These are phyloP conservation scores for Sebastes fasciatus DNA, from an alignment of 2,113 vertebrate species.

Conservation along the genomic window DNA sequence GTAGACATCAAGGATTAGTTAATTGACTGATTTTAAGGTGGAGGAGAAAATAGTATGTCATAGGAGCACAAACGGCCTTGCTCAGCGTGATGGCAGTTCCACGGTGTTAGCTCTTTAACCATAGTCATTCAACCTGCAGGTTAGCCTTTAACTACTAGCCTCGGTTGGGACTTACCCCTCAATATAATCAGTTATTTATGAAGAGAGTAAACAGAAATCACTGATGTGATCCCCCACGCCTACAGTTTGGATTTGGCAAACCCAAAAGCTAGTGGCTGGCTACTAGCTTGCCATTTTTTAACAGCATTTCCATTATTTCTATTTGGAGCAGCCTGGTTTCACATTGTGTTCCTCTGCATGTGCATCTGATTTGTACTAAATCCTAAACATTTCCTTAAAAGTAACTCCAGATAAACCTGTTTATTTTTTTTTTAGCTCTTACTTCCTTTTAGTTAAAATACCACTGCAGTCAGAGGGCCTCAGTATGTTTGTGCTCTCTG, in stretches of 20 bases:
- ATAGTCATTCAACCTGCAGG: slow-evolving; percentile 56
- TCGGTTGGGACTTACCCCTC: slow-evolving; percentile 18
- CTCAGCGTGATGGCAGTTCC: neutral
- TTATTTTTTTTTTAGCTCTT: neutral
- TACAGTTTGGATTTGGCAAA: slow-evolving; percentile 37
- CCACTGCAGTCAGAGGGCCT: slow-evolving; percentile 21
- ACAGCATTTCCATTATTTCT: neutral
- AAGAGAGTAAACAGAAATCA: slow-evolving; percentile 68
- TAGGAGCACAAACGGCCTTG: neutral
- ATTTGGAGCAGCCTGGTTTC: slow-evolving; percentile 16
- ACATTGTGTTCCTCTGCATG: neutral
- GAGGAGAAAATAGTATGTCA: neutral
- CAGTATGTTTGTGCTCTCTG: slow-evolving; percentile 50
- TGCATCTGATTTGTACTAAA: neutral
- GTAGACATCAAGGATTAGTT: neutral
- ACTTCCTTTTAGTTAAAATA: slow-evolving; percentile 24
- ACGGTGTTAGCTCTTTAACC: slow-evolving; percentile 41
- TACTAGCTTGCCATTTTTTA: neutral
- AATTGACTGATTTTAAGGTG: slow-evolving; percentile 21
- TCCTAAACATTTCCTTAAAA: neutral
- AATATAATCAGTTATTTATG: slow-evolving; percentile 69
- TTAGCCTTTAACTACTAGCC: slow-evolving; percentile 70
- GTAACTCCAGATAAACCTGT: slow-evolving; percentile 12
- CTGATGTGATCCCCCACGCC: slow-evolving; percentile 40
- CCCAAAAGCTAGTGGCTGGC: neutral